A percentile compares a stretch with the other conserved stretches of the same genome.
phyloP scores from a whole-genome alignment of 2,113 vertebrate species.

The Artemisiospiza belli region DNA sequence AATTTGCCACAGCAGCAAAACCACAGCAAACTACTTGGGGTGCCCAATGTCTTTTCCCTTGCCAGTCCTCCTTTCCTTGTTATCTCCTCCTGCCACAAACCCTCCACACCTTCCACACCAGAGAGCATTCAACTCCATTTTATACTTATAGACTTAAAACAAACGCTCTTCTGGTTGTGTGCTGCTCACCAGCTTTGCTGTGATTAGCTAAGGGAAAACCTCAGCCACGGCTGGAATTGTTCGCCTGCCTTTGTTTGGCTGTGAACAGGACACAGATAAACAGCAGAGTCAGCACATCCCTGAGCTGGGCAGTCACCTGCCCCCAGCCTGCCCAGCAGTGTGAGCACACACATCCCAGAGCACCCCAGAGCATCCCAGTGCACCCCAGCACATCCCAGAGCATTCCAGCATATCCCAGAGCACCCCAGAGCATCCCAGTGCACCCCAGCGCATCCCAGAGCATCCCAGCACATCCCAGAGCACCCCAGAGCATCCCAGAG shows the following conservation, averaged over 20 bases:
- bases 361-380: accelerated
- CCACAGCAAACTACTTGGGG: neutral
- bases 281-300: neutral
- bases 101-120: neutral
- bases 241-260: slow-evolving; percentile 11
- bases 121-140: neutral
- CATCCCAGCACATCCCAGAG: neutral
- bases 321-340: neutral
- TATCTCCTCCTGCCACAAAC: neutral
- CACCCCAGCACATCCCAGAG: too few relatives aligned
- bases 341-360: neutral
- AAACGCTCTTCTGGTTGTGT: neutral
- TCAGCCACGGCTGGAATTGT: neutral
- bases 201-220: slow-evolving; percentile 39
- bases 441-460: too few relatives aligned
- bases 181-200: neutral
- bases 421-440: too few relatives aligned
- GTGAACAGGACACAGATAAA: neutral
- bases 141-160: neutral
- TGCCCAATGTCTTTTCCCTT: neutral
- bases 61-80: accelerated
- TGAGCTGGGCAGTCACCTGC: neutral
- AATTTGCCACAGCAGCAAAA: neutral
- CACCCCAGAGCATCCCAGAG: accelerated
- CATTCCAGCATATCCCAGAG: neutral